Base-by-base conservation (phyloP, 2,888 invertebrate genomes). In the Auanema freiburgensis region DNA sequence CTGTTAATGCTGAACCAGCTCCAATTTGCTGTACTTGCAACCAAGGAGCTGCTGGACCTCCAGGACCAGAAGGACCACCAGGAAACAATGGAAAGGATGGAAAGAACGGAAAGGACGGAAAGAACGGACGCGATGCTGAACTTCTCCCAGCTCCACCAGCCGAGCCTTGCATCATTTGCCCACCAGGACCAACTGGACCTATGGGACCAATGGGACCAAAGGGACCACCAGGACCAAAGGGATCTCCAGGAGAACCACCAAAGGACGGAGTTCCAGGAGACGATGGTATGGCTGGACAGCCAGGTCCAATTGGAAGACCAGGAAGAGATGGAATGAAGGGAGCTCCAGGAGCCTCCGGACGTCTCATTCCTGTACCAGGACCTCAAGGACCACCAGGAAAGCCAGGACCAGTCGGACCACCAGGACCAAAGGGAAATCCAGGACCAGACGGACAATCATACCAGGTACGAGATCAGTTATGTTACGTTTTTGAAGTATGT, bases 181-280 rank as follows among this genome's bases (percentile, higher is more conserved):
- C 80, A 43, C 67, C 72, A n/a, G 80, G 80, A 68, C 75, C 80
- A 33, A 69, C 78, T 49, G 80, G 78, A 61, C 74, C 79, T 43
- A 67, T 72, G 65, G 78, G 71, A 67, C 58, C 67, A 11, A 74
- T 71, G 74, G 74, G 76, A 65, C 76, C 79, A 52, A 77, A 75
- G 70, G 81, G 81, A 72, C 76, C 78, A 46, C 77, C 78, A 59
- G 81, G 81, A 67, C 79, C 80, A 42, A 81, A 81, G 71, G 82
- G 82, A 74, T 64, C 71, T 54, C 74, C 74, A 57, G 77, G 77
- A 74, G 75, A 77, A 62, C 72, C 75, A 44, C 75, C 75, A 57
- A 69, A 71, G 63, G 75, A 77, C 65, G 77, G 77, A 66, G 66
- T 65, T 52, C 55, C 71, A 43, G 77, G 77, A 62, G 77, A 77